Conservation (phyloP, 2,113 vertebrate genomes). For the Saccopteryx leptura region DNA sequence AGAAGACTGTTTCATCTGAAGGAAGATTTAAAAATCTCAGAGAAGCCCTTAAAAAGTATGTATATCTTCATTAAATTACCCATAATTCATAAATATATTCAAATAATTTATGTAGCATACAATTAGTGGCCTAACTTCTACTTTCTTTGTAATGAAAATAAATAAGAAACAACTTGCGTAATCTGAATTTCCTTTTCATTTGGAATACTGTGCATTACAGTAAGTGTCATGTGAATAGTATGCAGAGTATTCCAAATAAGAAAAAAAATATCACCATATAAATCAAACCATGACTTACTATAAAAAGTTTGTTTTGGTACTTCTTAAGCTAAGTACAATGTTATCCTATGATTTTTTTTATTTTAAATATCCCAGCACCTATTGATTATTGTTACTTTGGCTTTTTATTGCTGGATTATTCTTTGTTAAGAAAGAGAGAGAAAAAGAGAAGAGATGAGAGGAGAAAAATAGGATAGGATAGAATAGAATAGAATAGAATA, state of each 20-base stretch:
- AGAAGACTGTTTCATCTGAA: conserved; percentile 99
- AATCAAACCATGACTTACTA: background rate
- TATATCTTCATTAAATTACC: conserved; percentile 45
- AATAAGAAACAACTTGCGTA: background rate
- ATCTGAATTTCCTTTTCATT: background rate
- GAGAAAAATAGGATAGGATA: background rate
- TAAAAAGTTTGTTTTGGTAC: background rate
- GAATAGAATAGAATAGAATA: background rate
- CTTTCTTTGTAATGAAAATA: conserved; percentile 54
- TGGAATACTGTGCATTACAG: background rate
- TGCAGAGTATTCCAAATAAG: background rate
- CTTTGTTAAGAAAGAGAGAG: background rate
- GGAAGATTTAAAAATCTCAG: conserved; percentile 99
- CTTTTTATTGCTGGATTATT: background rate
- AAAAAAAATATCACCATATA: background rate
- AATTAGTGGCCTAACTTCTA: background rate
- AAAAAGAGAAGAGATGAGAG: background rate
- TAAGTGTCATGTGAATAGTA: background rate
- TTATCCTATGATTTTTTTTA: background rate
- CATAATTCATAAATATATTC: conserved; percentile 31
- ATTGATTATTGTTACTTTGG: background rate
- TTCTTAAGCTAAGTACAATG: conserved; percentile 17
- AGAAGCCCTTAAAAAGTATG: conserved; percentile 99
- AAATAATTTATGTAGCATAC: background rate
- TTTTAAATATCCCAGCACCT: conserved; percentile 1